Percentiles rank a stretch among this genome's conserved stretches.
Conservation (phyloP, 2,888 invertebrate genomes). For the Yponomeuta sedellus region DNA sequence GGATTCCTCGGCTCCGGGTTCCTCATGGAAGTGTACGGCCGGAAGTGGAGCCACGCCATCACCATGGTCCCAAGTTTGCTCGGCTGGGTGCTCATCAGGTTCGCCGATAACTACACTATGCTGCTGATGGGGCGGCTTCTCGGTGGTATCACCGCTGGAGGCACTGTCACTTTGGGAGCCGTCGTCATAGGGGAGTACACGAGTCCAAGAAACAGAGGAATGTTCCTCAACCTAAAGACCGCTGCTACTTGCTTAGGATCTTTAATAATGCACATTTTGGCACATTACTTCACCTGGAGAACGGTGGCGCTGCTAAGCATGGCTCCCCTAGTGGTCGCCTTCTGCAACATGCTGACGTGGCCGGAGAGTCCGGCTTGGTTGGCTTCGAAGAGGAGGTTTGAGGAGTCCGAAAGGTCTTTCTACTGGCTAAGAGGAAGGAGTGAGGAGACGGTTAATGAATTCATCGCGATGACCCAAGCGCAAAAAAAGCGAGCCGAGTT, state of each 20-base stretch:
- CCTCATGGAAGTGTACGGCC: constrained; percentile 41
- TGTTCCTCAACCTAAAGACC: constrained; percentile 48
- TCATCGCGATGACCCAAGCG: constrained; percentile 36
- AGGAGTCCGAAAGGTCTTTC: constrained; percentile 66
- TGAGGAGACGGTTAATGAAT: constrained; percentile 29
- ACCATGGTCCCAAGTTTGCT: constrained; percentile 33
- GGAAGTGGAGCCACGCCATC: constrained; percentile 32
- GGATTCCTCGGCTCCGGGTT: constrained; percentile 38
- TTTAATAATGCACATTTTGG: constrained; percentile 36
- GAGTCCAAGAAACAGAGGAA: constrained; percentile 44
- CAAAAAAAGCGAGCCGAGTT: constrained; percentile 32
- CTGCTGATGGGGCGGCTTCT: constrained; percentile 39
- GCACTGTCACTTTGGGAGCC: constrained; percentile 38
- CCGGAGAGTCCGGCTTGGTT: constrained; percentile 80
- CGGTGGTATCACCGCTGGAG: constrained; percentile 38
- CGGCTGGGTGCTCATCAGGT: constrained; percentile 42
- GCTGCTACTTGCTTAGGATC: constrained; percentile 41
- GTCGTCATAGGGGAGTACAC: constrained; percentile 51
- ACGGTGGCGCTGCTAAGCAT: constrained; percentile 35
- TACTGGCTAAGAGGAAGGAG: constrained; percentile 64
- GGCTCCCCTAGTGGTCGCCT: constrained; percentile 32
- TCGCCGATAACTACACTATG: constrained; percentile 30
- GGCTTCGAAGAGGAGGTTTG: constrained; percentile 60
- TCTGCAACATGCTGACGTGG: constrained; percentile 51
- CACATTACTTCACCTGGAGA: constrained; percentile 38